phyloP scores from a whole-genome alignment of 2,888 invertebrate genomes.

The Polydesmus complanatus region DNA sequence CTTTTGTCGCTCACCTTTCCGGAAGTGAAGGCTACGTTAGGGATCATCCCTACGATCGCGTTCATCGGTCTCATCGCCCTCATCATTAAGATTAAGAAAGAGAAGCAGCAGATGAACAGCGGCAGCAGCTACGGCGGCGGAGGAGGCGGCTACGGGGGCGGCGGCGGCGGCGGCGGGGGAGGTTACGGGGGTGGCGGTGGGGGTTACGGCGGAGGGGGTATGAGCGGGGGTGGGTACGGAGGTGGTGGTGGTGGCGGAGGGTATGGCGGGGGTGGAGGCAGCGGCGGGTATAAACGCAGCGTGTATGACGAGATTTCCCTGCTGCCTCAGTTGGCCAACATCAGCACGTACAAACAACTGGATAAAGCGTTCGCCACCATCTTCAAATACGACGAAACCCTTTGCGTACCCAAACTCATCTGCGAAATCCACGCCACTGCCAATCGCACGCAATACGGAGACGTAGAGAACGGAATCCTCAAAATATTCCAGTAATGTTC shows the following conservation, averaged over 20 bases:
- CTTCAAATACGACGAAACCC: constrained; percentile 15
- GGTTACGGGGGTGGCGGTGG: background rate
- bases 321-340: constrained; percentile 7
- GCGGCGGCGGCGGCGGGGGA: background rate
- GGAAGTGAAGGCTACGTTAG: constrained; percentile 3
- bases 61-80: constrained; percentile 14
- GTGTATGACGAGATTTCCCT: constrained; percentile 11
- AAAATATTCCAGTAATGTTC: constrained; percentile 14
- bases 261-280: background rate
- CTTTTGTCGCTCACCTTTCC: constrained; percentile 5
- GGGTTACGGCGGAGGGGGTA: background rate
- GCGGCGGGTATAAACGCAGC: constrained; percentile 13
- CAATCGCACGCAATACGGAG: constrained; percentile 8
- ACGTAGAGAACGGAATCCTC: constrained; percentile 15
- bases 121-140: constrained; percentile 5
- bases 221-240: background rate
- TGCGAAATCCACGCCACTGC: constrained; percentile 16
- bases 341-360: constrained; percentile 11
- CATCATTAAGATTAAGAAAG: constrained; percentile 14
- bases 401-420: constrained; percentile 18
- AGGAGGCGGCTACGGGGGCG: constrained; percentile 9
- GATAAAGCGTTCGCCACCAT: constrained; percentile 15
- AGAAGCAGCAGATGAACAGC: constrained; percentile 7
- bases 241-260: background rate
- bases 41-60: constrained; percentile 15